These are phyloP conservation scores for Oceanites oceanicus DNA, from an alignment of 2,113 vertebrate species.

Conservation along the genomic window DNA sequence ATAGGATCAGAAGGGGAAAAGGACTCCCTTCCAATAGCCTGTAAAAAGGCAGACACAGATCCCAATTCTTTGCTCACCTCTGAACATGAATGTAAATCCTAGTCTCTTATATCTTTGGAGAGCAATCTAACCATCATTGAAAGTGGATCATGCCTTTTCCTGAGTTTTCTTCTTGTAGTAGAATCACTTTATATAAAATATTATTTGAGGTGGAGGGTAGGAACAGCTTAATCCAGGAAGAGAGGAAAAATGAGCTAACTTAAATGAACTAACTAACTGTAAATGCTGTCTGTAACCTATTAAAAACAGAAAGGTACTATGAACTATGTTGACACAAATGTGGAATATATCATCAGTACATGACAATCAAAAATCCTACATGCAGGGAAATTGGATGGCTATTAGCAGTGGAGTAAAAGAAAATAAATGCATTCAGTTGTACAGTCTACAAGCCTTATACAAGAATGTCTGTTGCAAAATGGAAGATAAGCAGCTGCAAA, in stretches of 20 bases:
- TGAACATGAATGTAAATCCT: background rate
- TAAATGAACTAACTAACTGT: background rate
- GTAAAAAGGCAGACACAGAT: background rate
- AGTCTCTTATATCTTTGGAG: background rate
- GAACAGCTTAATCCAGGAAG: background rate
- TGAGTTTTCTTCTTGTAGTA: background rate
- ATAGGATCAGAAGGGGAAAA: background rate
- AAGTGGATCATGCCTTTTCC: background rate
- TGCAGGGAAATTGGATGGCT: background rate
- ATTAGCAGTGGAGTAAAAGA: background rate
- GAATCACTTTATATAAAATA: background rate
- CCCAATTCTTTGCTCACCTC: background rate
- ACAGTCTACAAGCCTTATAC: background rate
- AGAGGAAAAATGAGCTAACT: background rate
- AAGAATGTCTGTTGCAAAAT: background rate
- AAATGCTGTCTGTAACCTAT: background rate
- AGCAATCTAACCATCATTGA: background rate
- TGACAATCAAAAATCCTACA: background rate
- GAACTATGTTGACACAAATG: background rate
- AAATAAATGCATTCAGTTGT: background rate
- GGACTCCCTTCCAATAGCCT: background rate
- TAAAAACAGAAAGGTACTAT: background rate
- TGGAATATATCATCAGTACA: background rate
- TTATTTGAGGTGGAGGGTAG: background rate
- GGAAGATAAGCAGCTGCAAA: background rate